Percentiles rank a stretch among this genome's conserved stretches.
These are phyloP conservation scores for Ophiothrix spiculata DNA, from an alignment of 35 echinoderm and acorn worm genomes.

Conservation along the genomic window DNA sequence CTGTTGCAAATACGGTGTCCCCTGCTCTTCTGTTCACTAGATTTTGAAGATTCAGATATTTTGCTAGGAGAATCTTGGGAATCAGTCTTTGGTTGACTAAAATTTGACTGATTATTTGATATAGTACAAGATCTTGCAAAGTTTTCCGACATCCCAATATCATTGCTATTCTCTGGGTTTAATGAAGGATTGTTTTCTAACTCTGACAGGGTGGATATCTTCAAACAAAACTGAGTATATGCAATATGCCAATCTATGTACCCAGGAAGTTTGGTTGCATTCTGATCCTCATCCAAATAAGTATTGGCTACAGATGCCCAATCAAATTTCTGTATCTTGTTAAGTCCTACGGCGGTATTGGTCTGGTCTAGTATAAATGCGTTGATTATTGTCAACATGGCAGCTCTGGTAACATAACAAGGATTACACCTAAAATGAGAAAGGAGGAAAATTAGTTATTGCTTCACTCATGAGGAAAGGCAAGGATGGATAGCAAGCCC, in stretches of 20 bases:
- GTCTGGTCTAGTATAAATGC: background rate
- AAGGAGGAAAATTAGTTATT: background rate
- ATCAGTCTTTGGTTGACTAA: background rate
- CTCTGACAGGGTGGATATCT: background rate
- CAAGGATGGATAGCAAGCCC: too few species aligned
- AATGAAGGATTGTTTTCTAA: background rate
- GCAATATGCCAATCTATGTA: slow-evolving; percentile 19
- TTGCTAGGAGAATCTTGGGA: too few species aligned
- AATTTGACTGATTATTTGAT: background rate
- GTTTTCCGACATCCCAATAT: background rate
- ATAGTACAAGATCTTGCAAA: background rate
- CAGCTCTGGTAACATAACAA: slow-evolving; percentile 37
- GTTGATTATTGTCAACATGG: slow-evolving; percentile 20
- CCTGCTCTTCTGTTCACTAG: background rate
- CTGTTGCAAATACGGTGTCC: background rate
- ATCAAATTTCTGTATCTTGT: background rate
- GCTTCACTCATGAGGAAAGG: too few species aligned
- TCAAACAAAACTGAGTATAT: slow-evolving; percentile 36
- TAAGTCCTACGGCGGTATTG: background rate
- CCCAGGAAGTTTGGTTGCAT: slow-evolving; percentile 3
- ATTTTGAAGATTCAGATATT: too few species aligned
- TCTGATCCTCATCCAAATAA: background rate
- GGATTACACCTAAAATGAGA: slow-evolving; percentile 22
- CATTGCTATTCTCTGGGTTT: background rate
- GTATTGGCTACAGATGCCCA: background rate